A percentile compares a stretch with the other conserved stretches of the same genome.
phyloP scores from a whole-genome alignment of 1,140 invertebrate genomes.

The Plectrocnemia conspersa region DNA sequence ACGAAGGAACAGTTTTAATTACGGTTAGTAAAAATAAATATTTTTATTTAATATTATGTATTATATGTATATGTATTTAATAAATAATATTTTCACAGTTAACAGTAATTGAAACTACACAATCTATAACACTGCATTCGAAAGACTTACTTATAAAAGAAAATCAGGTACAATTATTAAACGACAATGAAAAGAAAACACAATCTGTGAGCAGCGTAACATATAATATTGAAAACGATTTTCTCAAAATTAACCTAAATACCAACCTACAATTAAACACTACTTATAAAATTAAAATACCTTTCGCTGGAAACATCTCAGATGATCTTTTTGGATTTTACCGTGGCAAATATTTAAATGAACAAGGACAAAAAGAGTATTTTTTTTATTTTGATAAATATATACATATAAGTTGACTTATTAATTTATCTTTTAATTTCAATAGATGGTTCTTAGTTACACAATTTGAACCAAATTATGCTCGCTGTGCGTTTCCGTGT shows the following conservation, averaged over 20 bases:
- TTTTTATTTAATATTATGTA: no score
- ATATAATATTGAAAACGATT: conserved; percentile 59
- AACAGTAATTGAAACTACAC: no score
- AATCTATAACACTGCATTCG: no score
- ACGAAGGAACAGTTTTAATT: no score
- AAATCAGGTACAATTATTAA: no score
- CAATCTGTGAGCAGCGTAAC: conserved; percentile 39
- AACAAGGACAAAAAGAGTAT: conserved; percentile 59
- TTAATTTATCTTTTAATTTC: conserved; percentile 16
- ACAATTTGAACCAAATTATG: conserved; percentile 84
- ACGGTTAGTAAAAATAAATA: no score
- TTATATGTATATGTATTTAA: no score
- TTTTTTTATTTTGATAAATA: conserved; percentile 32
- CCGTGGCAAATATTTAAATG: conserved; percentile 67
- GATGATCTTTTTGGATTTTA: conserved; percentile 73
- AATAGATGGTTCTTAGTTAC: conserved; percentile 74
- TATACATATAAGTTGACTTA: not conserved
- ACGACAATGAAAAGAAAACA: no score
- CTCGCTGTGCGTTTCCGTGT: conserved; percentile 87
- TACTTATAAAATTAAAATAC: conserved; percentile 60
- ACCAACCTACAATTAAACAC: conserved; percentile 47
- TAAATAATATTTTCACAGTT: no score
- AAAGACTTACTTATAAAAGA: no score
- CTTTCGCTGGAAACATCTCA: conserved; percentile 60
- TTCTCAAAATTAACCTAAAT: conserved; percentile 57